phyloP scores from a whole-genome alignment of 2,113 vertebrate genomes.

The Bos taurus region DNA sequence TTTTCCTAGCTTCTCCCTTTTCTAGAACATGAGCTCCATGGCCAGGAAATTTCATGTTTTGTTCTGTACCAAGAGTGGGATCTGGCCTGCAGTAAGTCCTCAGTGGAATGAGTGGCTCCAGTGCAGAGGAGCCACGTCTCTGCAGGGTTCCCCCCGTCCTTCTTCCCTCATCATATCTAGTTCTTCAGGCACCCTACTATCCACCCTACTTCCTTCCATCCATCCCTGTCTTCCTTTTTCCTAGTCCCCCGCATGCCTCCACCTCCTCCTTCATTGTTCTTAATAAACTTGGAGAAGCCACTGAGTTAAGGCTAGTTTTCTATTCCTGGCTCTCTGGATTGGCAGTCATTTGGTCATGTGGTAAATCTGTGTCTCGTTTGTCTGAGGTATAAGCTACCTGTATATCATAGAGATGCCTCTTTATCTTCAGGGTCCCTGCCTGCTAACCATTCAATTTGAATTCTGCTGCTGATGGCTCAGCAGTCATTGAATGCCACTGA shows the following conservation, averaged over 20 bases:
- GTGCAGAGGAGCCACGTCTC: not conserved
- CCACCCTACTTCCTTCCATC: too few species aligned
- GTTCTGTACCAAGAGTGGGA: not conserved
- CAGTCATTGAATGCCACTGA: not conserved
- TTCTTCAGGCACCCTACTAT: not conserved
- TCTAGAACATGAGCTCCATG: not conserved
- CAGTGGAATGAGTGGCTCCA: not conserved
- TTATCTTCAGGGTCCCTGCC: not conserved
- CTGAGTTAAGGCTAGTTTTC: not conserved
- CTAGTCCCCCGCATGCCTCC: fast-evolving
- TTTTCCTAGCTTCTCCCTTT: not conserved
- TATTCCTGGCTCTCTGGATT: not conserved
- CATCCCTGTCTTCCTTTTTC: not conserved
- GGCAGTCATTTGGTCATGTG: not conserved
- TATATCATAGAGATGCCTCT: not conserved
- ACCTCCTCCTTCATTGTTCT: not conserved
- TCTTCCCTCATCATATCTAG: not conserved
- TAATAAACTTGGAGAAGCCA: not conserved
- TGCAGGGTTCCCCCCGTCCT: not conserved
- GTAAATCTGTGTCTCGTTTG: not conserved
- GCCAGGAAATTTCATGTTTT: not conserved
- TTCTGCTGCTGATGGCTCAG: not conserved
- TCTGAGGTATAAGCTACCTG: not conserved
- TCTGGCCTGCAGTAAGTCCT: not conserved
- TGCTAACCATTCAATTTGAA: not conserved